These are phyloP conservation scores for Lichenostomus cassidix DNA, from an alignment of 2,113 vertebrate species.

Conservation along the genomic window DNA sequence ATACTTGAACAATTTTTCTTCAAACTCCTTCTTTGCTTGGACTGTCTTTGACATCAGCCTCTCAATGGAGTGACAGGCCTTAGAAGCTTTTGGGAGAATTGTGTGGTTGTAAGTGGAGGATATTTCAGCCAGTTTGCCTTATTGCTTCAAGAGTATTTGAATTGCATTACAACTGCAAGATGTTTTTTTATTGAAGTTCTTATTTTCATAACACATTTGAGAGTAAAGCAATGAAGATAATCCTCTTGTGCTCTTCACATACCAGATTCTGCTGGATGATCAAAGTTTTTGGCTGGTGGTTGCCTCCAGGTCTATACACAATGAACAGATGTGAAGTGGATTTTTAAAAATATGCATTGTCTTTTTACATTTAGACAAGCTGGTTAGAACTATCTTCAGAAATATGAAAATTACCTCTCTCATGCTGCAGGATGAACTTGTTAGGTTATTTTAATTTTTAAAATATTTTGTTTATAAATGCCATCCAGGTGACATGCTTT, in stretches of 20 bases:
- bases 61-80: background rate
- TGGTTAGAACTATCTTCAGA: background rate
- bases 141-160: background rate
- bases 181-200: background rate
- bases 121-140: background rate
- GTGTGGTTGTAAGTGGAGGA: background rate
- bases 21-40: background rate
- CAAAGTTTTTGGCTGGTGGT: slow-evolving; percentile 31
- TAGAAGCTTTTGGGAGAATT: background rate
- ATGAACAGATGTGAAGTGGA: slow-evolving; percentile 29
- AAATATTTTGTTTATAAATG: background rate
- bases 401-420: background rate
- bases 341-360: background rate
- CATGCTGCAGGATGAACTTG: background rate
- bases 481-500: background rate
- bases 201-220: background rate
- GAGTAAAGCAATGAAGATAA: background rate
- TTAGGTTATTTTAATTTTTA: background rate
- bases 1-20: background rate
- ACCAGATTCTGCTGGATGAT: slow-evolving; percentile 14
- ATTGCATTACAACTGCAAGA: background rate
- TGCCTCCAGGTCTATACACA: slow-evolving; percentile 24
- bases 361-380: background rate
- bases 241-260: background rate
- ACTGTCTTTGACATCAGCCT: background rate